Conservation (phyloP, 64 coral and sea anemone genomes). For the Orbicella faveolata region DNA sequence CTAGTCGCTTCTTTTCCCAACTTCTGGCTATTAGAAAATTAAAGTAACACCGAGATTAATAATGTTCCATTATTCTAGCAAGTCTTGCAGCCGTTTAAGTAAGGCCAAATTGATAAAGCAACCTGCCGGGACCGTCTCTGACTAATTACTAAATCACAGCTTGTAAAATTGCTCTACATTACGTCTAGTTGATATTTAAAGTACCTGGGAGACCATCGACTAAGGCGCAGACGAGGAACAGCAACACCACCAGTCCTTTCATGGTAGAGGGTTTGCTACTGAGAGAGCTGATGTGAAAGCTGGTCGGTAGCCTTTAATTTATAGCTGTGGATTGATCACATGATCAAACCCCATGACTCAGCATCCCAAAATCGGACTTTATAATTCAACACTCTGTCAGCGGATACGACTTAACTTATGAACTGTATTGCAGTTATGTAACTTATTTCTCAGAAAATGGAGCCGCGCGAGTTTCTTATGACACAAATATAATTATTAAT, state of each 20-base stretch:
- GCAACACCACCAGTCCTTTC: not conserved
- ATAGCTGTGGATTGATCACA: not conserved
- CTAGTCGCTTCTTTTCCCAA: not conserved
- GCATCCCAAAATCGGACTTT: no score
- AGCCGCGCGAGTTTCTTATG: no score
- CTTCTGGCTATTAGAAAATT: not conserved
- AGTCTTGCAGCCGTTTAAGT: no score
- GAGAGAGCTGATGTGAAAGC: not conserved
- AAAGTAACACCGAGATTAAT: not conserved
- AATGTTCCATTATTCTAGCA: not conserved
- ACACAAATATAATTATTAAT: no score
- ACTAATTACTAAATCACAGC: not conserved
- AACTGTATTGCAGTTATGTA: no score
- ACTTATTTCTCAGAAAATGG: no score
- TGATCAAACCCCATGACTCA: not conserved
- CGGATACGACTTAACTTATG: no score
- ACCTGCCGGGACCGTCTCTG: not conserved
- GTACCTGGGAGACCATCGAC: slow-evolving; percentile 20
- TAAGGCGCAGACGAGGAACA: not conserved
- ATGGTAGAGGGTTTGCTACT: not conserved
- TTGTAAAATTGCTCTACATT: not conserved
- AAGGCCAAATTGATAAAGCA: no score
- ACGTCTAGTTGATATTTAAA: not conserved
- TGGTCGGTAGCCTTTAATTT: not conserved
- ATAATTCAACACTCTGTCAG: no score